Evolutionary conservation across 2,113 vertebrate species (phyloP), one percentile per base, ranked within the genome.

Genomic region (Leptocoma aspasia): DNA sequence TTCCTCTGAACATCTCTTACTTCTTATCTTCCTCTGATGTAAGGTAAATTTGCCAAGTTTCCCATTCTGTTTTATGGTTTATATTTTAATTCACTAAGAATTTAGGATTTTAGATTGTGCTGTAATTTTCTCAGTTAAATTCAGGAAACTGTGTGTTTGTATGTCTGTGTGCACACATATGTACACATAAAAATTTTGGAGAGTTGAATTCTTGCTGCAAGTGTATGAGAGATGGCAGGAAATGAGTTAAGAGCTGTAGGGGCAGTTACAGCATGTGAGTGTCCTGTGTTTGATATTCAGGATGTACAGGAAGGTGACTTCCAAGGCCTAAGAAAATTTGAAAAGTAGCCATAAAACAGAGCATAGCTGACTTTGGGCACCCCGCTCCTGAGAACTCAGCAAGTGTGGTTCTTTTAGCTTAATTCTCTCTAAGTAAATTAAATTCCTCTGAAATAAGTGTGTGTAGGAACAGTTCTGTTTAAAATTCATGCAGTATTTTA

Each of bases 401-500:
- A 77, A 77, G 42, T 44, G 66, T 65, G 35, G 8, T 83, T 86
- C 63, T 93, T 90, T 88, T 39, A 65, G 68, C 54, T 93, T 83
- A 65, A 65, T 86, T 90, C 75, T 79, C 41, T 80, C 63, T 20
- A 31, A 92, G 39, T 72, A 59, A 93, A 90, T 94, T 92, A 77
- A 90, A 93, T 88, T 90, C 35, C 21, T 21, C 56, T 83, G 64
- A 80, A 95, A 73, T 90, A 92, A 85, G 41, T 73, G 47, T 84
- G 92, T 90, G 90, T 96, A 94, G 92, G 95, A 95, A 94, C 89
- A 94, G 47, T 90, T 90, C 94, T 96, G 88, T 35, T 95, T 92
- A 92, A 96, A 93, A 97, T 96, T 96, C 90, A 85, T 79, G 22
- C 64, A 28, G 72, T 83, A 90, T 90, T 94, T 88, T 96, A 90